Conservation (phyloP, 2,888 invertebrate species). For the Candidula unifasciata region DNA sequence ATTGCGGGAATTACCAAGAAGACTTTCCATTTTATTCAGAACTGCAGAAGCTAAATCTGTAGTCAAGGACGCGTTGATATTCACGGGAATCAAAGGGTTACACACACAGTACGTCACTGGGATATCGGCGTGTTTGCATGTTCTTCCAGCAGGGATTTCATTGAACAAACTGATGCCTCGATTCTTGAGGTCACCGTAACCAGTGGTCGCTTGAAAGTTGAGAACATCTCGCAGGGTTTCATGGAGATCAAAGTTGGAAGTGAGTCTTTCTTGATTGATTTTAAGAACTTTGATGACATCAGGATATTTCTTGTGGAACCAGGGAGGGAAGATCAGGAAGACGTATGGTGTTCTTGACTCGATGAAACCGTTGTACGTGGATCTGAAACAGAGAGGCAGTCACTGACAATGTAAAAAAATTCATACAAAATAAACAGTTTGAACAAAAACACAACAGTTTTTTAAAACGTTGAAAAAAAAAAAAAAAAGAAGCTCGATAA, state of each 20-base stretch:
- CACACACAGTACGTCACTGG: slow-evolving; percentile 93
- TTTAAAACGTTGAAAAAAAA: too few relatives aligned
- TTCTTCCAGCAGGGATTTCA: slow-evolving; percentile 83
- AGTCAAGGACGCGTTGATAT: too few relatives aligned
- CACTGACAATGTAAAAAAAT: too few relatives aligned
- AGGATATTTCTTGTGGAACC: slow-evolving; percentile 83
- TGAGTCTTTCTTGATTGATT: slow-evolving; percentile 84
- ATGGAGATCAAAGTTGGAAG: slow-evolving; percentile 93
- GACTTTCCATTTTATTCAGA: too few relatives aligned
- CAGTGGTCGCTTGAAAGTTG: slow-evolving; percentile 75
- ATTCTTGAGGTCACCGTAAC: slow-evolving; percentile 18
- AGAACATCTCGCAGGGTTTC: slow-evolving; percentile 86
- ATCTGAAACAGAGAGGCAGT: slow-evolving; percentile 79
- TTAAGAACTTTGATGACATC: slow-evolving; percentile 81
- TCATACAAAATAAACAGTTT: too few relatives aligned
- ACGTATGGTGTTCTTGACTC: slow-evolving; percentile 94
- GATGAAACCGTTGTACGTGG: slow-evolving; percentile 92
- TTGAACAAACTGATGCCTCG: slow-evolving; percentile 73
- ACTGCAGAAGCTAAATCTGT: too few relatives aligned
- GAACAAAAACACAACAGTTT: too few relatives aligned
- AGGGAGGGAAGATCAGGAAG: slow-evolving; percentile 86
- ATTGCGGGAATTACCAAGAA: too few relatives aligned
- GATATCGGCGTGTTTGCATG: slow-evolving; percentile 91
- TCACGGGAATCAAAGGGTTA: too few relatives aligned
- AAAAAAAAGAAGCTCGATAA: too few relatives aligned